Evolutionary conservation across 2,888 invertebrate species (phyloP), one percentile per base, ranked within the genome.

Genomic region (Caenorhabditis zanzibari): DNA sequence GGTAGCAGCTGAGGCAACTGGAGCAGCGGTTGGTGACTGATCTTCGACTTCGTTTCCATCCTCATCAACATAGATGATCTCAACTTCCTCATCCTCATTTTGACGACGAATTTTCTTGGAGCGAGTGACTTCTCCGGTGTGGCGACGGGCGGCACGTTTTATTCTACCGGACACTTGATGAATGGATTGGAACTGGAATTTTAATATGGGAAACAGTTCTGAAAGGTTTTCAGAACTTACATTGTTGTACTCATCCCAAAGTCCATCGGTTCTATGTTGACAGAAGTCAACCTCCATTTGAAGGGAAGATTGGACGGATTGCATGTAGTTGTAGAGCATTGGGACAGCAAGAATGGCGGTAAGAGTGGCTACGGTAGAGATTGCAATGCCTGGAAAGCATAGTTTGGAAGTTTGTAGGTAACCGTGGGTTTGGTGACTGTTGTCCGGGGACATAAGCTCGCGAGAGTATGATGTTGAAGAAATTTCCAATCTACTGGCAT

Each of bases 301-400:
- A 58, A 88, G 85, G 22, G 84, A 79, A 19, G 81, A 74, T 68
- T 87, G 87, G 52, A 88, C 86, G 69, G 81, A 80, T 81, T 88
- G 88, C 83, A 87, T 75, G 56, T 75, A 75, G 56, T 75, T 75
- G 74, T 75, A 75, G 56, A 75, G 28, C 74, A 75, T 75, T 12
- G 88, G 88, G 16, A 88, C 82, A 26, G 85, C 86, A 24, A 88
- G 54, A 61, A 88, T 85, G 16, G 85, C 85, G 9, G 86, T 84
- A 56, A 87, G 26, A 14, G 86, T 88, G 61, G 88, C 88, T 10
- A 88, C 79, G n/a, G 88, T 88, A 41, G 86, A 85, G 69, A 88
- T 81, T 61, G 87, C 85, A 59, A 88, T 83, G 56, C 88, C 87
- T 68, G 41, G 2, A 58, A 44, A 32, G 54, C 71, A 58, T 28